Evolutionary conservation across 2,888 invertebrate species (phyloP).

Genomic region (Exocentrus adspersus): DNA sequence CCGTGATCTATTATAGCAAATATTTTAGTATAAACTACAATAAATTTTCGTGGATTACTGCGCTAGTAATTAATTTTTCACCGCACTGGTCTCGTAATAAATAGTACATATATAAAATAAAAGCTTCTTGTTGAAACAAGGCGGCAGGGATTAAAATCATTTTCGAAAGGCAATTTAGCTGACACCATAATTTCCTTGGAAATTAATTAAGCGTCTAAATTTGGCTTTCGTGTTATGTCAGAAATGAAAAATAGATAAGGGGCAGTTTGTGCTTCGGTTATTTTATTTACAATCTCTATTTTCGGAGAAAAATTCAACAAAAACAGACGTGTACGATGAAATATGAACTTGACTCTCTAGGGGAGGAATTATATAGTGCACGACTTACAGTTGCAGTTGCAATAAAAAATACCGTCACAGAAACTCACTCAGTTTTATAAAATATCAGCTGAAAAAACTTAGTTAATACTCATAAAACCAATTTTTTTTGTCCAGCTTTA

Average conservation of each 20-base stretch:
- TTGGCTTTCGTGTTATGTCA: slow-evolving; percentile 20
- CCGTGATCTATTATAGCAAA: not conserved
- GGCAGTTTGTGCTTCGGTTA: slow-evolving; percentile 4
- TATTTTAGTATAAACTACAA: not conserved
- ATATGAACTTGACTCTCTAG: too few relatives aligned
- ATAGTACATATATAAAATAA: not conserved
- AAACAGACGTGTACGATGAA: too few relatives aligned
- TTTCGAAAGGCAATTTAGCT: slow-evolving; percentile 15
- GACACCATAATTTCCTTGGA: slow-evolving; percentile 15
- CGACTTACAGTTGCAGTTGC: too few relatives aligned
- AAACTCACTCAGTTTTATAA: too few relatives aligned
- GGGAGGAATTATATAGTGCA: too few relatives aligned
- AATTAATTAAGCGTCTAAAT: slow-evolving; percentile 21
- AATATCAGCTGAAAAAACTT: too few relatives aligned
- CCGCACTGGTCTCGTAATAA: not conserved
- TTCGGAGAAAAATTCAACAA: not conserved
- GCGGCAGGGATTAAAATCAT: not conserved
- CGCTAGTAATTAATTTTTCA: not conserved
- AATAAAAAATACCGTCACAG: too few relatives aligned
- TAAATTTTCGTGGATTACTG: not conserved
- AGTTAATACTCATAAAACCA: too few relatives aligned
- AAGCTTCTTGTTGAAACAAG: not conserved
- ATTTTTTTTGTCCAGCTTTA: too few relatives aligned
- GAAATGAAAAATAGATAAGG: slow-evolving; percentile 13
- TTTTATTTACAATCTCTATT: slow-evolving; percentile 6